Conservation (phyloP, 2,797 vertebrate species). For the Rhinoraja longicauda region DNA sequence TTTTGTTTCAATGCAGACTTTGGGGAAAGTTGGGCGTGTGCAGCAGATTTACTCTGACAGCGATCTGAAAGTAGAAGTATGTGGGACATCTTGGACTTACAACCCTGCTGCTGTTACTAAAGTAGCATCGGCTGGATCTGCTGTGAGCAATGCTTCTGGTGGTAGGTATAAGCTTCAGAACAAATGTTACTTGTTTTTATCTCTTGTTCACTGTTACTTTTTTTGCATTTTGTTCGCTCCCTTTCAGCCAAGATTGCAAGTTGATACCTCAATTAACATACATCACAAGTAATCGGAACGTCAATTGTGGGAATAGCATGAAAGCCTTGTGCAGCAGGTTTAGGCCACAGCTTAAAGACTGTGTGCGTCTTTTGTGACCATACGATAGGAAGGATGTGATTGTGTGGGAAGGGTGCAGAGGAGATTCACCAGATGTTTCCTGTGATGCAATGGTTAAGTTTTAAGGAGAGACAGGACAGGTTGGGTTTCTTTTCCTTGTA, state of each 20-base stretch:
- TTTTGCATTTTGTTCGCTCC: no score
- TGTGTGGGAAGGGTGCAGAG: no score
- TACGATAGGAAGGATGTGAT: no score
- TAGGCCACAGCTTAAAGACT: no score
- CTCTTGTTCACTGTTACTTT: background rate
- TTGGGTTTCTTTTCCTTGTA: no score
- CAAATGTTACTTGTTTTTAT: background rate
- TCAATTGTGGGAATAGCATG: background rate
- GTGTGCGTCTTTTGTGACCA: no score
- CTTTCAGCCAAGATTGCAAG: background rate
- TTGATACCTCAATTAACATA: background rate
- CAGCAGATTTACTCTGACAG: conserved; percentile 99
- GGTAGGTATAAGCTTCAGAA: conserved; percentile 59
- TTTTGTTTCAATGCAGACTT: conserved; percentile 65
- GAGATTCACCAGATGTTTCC: no score
- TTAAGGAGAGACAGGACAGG: no score
- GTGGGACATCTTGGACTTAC: conserved; percentile 97
- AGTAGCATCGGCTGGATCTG: conserved; percentile 89
- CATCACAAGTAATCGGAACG: background rate
- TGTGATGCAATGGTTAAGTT: no score
- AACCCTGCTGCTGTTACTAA: conserved; percentile 97
- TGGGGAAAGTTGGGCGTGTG: conserved; percentile 95
- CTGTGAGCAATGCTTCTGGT: conserved; percentile 94
- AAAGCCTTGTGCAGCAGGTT: no score
- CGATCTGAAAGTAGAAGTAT: conserved; percentile 97